phyloP scores from a whole-genome alignment of 2,888 invertebrate species.

The Rambutsinella grinnellia region DNA sequence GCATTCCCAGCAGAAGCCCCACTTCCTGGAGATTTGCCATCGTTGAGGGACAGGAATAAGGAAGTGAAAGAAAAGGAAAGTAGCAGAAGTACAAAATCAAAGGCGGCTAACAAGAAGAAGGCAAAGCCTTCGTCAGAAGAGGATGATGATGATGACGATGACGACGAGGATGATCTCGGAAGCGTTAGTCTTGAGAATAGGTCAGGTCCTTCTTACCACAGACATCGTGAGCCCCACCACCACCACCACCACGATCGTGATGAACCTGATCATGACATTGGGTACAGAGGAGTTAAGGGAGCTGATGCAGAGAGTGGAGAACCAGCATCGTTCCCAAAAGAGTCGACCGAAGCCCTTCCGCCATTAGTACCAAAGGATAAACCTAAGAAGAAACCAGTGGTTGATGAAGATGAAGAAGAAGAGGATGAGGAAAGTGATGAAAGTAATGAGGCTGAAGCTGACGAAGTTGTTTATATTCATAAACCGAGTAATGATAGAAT shows the following conservation, averaged over 20 bases:
- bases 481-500: constrained; percentile 6
- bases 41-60: constrained; percentile 23
- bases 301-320: constrained; percentile 18
- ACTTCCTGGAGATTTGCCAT: constrained; percentile 31
- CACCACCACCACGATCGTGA: background rate
- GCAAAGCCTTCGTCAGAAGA: constrained; percentile 27
- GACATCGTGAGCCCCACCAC: constrained; percentile 2
- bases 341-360: constrained; percentile 22
- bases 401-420: constrained; percentile 33
- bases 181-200: constrained; percentile 16
- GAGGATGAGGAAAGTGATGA: constrained; percentile 34
- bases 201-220: background rate
- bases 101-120: constrained; percentile 12
- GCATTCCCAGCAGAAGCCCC: constrained; percentile 38
- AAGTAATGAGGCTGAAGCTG: constrained; percentile 26
- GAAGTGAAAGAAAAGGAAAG: background rate
- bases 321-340: constrained; percentile 4
- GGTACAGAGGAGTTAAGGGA: constrained; percentile 16
- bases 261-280: constrained; percentile 2
- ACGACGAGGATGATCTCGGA: constrained; percentile 34
- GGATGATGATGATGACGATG: constrained; percentile 44
- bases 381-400: constrained; percentile 5
- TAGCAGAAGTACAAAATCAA: constrained; percentile 8
- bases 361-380: constrained; percentile 13
- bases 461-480: constrained; percentile 4